Evolutionary conservation across 2,797 vertebrate species (phyloP), one percentile per base, ranked within the genome.

Genomic region (Tarsius wallacei): DNA sequence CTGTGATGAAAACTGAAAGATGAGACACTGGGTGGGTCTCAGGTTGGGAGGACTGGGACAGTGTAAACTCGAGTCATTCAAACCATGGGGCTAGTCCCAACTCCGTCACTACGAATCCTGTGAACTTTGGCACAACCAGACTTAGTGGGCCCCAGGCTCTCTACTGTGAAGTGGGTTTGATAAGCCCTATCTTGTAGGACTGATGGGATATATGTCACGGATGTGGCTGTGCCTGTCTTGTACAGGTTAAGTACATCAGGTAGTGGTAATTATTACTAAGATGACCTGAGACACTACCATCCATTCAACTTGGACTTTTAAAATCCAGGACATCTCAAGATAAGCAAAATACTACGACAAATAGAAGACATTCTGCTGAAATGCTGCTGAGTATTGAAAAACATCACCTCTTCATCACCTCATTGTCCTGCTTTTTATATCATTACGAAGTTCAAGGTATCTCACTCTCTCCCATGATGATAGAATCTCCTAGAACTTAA

Each of bases 1-100:
- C 33, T 24, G 24, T 93, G 42, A 90, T 63, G 42, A 63, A 80
- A 68, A 87, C 7, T 51, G 19, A 96, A 90, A 78, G 76, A 87
- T 42, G 42, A 42, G 42, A 42, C 42, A 42, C 42, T 42, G 42
- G 66, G 66, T 70, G 7, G 42, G 13, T 36, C 33, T 93, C 42
- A 91, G 53, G 22, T 6, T 26, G 24, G 14, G 7, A 74, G 36
- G 28, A 81, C 19, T 31, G 17, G 19, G 80, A 73, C 6, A 71
- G 10, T 64, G 21, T 11, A 5, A 33, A 3, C 42, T 42, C 42
- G 16, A 51, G 24, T 36, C 19, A 92, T 76, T 82, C 13, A 88
- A 28, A 86, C 12, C 4, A 47, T 33, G 26, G 14, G 4, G 63
- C 21, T 33, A 31, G 16, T 47, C 61, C 49, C 15, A 51, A 57